Conservation (phyloP, 2,113 vertebrate species). For the Toxostoma redivivum region DNA sequence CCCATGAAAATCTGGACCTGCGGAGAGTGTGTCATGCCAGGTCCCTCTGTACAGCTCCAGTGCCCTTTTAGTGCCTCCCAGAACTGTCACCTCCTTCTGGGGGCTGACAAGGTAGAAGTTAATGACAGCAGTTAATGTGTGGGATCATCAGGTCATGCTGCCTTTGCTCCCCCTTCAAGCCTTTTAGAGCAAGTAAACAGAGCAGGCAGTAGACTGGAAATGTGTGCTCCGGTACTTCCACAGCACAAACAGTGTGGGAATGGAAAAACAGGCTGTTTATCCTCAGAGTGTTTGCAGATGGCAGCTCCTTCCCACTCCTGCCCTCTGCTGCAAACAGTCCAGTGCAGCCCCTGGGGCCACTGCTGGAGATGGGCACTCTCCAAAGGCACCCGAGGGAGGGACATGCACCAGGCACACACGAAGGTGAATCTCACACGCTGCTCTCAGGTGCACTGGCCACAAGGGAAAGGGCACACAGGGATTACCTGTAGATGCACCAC, state of each 20-base stretch:
- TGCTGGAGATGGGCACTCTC: background rate
- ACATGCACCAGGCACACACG: fast-evolving
- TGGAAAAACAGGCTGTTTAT: conserved; percentile 59
- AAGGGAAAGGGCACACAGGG: background rate
- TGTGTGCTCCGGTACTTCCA: background rate
- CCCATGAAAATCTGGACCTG: background rate
- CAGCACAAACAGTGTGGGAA: conserved; percentile 48
- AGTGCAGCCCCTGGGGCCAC: fast-evolving
- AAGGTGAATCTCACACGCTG: background rate
- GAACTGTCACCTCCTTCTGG: background rate
- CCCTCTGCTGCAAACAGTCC: background rate
- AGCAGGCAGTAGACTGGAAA: background rate
- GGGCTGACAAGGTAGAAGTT: background rate
- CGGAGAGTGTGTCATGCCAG: background rate
- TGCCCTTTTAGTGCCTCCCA: background rate
- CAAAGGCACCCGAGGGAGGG: background rate
- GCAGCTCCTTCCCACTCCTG: background rate
- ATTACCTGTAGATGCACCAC: background rate
- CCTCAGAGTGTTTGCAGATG: conserved; percentile 40
- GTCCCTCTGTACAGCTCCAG: background rate
- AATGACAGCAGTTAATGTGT: background rate
- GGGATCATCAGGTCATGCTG: conserved; percentile 8
- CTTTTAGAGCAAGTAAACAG: conserved; percentile 40
- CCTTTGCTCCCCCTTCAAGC: background rate
- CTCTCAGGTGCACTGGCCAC: background rate